Conservation (phyloP, 2,113 vertebrate species). For the Limanda limanda region DNA sequence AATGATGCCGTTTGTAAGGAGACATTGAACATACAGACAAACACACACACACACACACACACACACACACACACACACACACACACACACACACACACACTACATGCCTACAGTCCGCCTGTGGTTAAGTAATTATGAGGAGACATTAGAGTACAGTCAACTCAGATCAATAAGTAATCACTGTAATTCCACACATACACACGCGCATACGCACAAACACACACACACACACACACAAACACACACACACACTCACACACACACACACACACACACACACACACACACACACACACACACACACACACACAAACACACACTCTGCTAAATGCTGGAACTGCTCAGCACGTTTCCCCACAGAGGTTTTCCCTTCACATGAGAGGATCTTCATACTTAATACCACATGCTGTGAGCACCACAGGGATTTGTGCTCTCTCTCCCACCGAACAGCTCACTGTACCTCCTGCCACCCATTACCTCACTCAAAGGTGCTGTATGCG, state of each 20-base stretch:
- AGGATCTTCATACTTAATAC: conserved; percentile 7
- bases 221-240: background rate
- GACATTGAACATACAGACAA: background rate
- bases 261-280: background rate
- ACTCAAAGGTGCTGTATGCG: conserved; percentile 23
- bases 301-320: background rate
- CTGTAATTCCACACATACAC: conserved; percentile 7
- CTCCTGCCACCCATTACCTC: conserved; percentile 24
- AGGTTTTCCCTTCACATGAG: conserved; percentile 9
- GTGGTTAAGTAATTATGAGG: conserved; percentile 49
- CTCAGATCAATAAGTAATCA: conserved; percentile 71
- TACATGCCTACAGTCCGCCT: background rate
- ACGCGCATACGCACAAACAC: background rate
- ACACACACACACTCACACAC: conserved; percentile 23
- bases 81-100: background rate
- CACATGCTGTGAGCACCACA: background rate
- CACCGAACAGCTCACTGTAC: conserved; percentile 7
- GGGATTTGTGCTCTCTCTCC: conserved; percentile 2
- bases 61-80: background rate
- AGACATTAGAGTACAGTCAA: conserved; percentile 41
- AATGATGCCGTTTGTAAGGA: background rate
- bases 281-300: background rate
- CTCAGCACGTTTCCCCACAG: background rate
- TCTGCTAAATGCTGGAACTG: background rate
- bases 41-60: background rate